Evolutionary conservation across 2,113 vertebrate genomes (phyloP).

Genomic region (Colaptes auratus): DNA sequence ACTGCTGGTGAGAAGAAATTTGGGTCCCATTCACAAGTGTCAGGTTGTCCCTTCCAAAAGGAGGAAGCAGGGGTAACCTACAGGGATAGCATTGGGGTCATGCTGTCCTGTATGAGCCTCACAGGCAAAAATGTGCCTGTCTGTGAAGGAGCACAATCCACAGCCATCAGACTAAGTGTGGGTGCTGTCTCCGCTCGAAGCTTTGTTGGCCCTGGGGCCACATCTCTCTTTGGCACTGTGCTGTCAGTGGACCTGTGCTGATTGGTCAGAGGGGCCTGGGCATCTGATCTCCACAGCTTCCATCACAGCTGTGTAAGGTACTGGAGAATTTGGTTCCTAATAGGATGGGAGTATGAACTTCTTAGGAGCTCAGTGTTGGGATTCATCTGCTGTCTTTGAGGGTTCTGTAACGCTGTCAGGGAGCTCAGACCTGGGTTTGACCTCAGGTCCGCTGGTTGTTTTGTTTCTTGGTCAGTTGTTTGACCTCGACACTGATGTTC

Average conservation of each 20-base stretch:
- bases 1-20: background rate
- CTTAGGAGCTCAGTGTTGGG: background rate
- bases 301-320: fast-evolving
- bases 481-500: background rate
- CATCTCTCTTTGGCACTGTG: background rate
- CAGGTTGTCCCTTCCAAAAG: background rate
- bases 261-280: too few species aligned
- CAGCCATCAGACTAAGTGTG: background rate
- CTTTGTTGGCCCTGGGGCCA: background rate
- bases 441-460: fast-evolving
- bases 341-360: background rate
- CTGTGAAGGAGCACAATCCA: background rate
- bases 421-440: background rate
- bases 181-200: background rate
- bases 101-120: background rate
- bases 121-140: fast-evolving
- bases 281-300: background rate
- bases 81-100: fast-evolving
- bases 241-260: fast-evolving
- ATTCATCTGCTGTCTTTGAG: background rate
- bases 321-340: background rate
- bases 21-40: fast-evolving
- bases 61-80: background rate
- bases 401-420: background rate
- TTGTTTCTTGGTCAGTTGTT: background rate